Evolutionary conservation across 53 echinoderm and acorn worm genomes (phyloP).

Genomic region (Patiria pectinifera): DNA sequence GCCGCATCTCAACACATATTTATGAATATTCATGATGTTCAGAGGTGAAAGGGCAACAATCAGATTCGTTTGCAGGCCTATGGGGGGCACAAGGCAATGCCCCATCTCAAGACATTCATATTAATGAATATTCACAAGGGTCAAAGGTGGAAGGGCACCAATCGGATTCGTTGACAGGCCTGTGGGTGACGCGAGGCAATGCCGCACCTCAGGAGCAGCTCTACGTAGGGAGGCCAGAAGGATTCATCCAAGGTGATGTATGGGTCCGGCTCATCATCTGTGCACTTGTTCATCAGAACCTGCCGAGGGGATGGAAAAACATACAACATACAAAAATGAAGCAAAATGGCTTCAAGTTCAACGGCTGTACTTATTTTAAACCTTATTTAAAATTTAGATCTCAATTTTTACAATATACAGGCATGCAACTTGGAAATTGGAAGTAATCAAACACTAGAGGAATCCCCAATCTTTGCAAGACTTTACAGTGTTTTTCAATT

Average conservation of each 20-base stretch:
- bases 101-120: neutral
- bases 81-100: constrained; percentile 78
- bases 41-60: neutral
- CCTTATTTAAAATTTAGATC: no score
- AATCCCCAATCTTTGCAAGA: no score
- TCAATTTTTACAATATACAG: no score
- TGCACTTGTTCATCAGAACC: constrained; percentile 88
- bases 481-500: no score
- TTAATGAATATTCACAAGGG: neutral
- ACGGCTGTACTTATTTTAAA: no score
- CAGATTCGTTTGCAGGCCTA: constrained; percentile 61
- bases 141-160: constrained; percentile 80
- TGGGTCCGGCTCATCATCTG: constrained; percentile 70
- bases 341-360: neutral
- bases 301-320: constrained; percentile 29
- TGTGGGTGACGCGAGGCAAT: constrained; percentile 83
- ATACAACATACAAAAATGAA: neutral
- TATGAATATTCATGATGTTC: neutral
- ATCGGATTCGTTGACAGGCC: constrained; percentile 71
- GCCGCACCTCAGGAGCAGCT: constrained; percentile 89
- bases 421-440: no score
- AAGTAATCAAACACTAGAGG: no score
- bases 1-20: neutral
- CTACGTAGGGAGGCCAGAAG: constrained; percentile 95
- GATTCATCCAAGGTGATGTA: constrained; percentile 80